Conservation (phyloP, 2,113 vertebrate species). For the Paradisaea rubra region DNA sequence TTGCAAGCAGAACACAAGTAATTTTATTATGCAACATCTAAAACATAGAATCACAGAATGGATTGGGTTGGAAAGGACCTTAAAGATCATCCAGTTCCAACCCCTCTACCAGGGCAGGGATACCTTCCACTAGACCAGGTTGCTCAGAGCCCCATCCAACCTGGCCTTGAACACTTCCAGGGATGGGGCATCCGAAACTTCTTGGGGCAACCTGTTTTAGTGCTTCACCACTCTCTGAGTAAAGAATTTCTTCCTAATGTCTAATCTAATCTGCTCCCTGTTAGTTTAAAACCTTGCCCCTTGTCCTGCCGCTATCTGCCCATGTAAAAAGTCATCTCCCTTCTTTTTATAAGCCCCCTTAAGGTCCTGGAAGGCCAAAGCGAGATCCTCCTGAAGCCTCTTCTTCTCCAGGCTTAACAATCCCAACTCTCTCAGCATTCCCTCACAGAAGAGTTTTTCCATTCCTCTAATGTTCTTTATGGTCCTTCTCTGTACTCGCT, state of each 20-base stretch:
- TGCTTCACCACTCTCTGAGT: background rate
- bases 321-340: background rate
- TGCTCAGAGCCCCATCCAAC: background rate
- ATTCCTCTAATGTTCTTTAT: background rate
- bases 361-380: background rate
- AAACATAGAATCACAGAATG: constrained; percentile 22
- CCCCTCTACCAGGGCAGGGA: background rate
- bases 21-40: constrained; percentile 64
- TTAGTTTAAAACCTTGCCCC: background rate
- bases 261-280: background rate
- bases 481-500: fast-evolving
- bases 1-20: constrained; percentile 63
- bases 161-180: background rate
- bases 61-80: background rate
- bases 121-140: background rate
- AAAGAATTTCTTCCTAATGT: background rate
- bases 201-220: background rate
- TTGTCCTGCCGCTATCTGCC: background rate
- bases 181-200: background rate
- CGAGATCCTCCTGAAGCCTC: background rate
- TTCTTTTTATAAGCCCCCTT: background rate
- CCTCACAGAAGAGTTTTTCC: background rate
- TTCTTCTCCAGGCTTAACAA: background rate
- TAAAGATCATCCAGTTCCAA: background rate
- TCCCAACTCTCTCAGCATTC: background rate